These are phyloP conservation scores for Syrrhaptes paradoxus DNA, from an alignment of 2,113 vertebrate genomes.

Conservation along the genomic window DNA sequence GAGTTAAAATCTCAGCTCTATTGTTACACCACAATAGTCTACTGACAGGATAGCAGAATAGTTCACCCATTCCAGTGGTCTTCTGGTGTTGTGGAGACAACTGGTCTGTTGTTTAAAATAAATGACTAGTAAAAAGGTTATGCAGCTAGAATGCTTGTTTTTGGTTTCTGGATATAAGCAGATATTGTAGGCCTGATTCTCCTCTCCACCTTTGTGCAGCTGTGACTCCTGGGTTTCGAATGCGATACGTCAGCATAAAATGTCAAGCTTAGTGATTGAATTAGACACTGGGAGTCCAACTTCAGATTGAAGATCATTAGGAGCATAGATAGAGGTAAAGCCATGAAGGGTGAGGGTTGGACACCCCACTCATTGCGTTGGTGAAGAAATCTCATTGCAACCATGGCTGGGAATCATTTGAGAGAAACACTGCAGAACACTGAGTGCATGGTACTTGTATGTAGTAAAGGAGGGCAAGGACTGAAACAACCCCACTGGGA, in stretches of 20 bases:
- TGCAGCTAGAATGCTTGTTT: not conserved
- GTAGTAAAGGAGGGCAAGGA: not conserved
- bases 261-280: not conserved
- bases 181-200: not conserved
- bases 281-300: not conserved
- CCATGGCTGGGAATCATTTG: not conserved
- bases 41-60: not conserved
- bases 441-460: not conserved
- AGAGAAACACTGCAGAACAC: not conserved
- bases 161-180: not conserved
- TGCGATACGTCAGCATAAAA: not conserved
- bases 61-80: not conserved
- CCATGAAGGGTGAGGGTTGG: not conserved
- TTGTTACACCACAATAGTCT: not conserved
- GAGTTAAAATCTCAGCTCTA: not conserved
- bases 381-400: not conserved
- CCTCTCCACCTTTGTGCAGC: not conserved
- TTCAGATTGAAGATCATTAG: not conserved
- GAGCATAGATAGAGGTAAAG: not conserved
- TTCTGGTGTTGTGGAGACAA: not conserved
- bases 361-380: not conserved
- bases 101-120: not conserved
- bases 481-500: not conserved
- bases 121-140: not conserved
- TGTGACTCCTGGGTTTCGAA: not conserved